Evolutionary conservation across 2,888 invertebrate species (phyloP).

Genomic region (Myopa testacea): DNA sequence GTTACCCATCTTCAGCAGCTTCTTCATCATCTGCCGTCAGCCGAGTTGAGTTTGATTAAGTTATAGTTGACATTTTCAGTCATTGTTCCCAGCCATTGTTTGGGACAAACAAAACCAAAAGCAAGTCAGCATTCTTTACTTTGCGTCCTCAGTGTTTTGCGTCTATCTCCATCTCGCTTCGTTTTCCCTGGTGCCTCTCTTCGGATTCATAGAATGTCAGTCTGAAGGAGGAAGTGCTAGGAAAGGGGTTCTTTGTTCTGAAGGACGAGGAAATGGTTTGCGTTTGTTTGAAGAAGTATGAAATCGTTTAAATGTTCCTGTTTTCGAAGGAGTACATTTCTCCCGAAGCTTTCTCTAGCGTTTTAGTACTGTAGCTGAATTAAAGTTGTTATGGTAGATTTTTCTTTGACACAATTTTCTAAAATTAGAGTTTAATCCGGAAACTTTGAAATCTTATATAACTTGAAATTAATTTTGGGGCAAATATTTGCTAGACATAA

Average conservation of each 20-base stretch:
- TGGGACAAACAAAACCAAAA: neutral
- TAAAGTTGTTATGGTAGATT: too few relatives aligned
- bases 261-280: neutral
- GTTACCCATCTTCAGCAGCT: slow-evolving; percentile 5
- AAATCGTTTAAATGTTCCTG: neutral
- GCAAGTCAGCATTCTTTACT: neutral
- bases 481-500: too few relatives aligned
- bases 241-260: neutral
- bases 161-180: too few relatives aligned
- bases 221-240: neutral
- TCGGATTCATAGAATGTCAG: neutral
- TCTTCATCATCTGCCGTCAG: slow-evolving; percentile 14
- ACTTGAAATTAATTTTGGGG: too few relatives aligned
- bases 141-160: neutral
- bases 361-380: too few relatives aligned
- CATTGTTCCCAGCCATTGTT: neutral
- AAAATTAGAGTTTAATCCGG: too few relatives aligned
- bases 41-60: slow-evolving; percentile 11
- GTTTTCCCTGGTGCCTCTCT: neutral
- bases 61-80: too few relatives aligned
- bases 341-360: neutral
- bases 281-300: neutral
- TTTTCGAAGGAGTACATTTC: neutral
- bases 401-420: too few relatives aligned
- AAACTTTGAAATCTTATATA: too few relatives aligned